Evolutionary conservation across 1,140 invertebrate genomes (phyloP).

Genomic region (Eufriesea mexicana): DNA sequence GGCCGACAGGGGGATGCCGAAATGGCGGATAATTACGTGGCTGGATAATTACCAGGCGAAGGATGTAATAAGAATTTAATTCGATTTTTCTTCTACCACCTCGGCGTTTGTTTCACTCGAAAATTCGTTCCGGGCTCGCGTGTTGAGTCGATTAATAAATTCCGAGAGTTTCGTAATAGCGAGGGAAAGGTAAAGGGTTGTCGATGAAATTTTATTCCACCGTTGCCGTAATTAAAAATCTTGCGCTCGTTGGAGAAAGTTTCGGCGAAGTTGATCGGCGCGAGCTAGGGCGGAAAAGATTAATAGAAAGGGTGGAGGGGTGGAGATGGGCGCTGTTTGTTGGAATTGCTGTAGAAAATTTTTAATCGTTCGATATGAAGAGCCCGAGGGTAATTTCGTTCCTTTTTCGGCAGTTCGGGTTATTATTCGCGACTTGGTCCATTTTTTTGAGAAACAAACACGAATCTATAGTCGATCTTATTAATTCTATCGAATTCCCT

Average conservation of each 20-base stretch:
- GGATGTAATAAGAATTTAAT: conserved; percentile 11
- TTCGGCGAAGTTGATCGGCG: not conserved
- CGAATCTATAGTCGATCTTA: no score
- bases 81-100: not conserved
- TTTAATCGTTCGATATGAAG: not conserved
- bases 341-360: conserved; percentile 6
- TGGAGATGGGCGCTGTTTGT: not conserved
- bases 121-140: no score
- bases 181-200: not conserved
- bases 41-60: not conserved
- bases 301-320: not conserved
- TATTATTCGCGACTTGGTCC: no score
- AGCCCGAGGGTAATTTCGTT: not conserved
- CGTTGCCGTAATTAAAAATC: conserved; percentile 42
- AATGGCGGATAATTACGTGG: conserved; percentile 1
- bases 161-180: not conserved
- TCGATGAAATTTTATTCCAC: conserved; percentile 18
- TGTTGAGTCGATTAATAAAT: conserved; percentile 4
- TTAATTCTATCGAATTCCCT: no score
- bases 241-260: not conserved
- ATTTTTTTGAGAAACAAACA: no score
- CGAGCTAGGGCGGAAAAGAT: not conserved
- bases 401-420: no score
- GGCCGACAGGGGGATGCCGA: not conserved
- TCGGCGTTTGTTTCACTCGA: not conserved